Conservation (phyloP, 2,113 vertebrate species). For the Lasiurus borealis region DNA sequence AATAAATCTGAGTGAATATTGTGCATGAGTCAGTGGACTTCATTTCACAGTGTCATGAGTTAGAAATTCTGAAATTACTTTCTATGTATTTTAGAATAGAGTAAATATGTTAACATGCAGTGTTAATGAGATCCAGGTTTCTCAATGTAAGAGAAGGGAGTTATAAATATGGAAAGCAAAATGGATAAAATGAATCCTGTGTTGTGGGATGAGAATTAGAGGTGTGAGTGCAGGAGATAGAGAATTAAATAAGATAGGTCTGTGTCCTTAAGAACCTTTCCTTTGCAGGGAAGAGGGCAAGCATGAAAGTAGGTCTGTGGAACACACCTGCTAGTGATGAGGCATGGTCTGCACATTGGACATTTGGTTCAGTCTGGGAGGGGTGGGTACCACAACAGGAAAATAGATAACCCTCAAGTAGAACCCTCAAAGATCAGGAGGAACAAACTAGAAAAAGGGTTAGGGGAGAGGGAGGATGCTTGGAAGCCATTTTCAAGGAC, state of each 20-base stretch:
- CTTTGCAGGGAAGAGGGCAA: background rate
- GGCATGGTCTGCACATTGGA: background rate
- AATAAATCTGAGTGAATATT: background rate
- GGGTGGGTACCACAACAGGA: background rate
- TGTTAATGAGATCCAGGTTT: background rate
- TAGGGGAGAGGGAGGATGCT: too few relatives aligned
- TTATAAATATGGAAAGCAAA: background rate
- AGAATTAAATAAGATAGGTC: background rate
- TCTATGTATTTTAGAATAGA: background rate
- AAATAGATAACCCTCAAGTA: background rate
- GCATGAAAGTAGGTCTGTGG: background rate
- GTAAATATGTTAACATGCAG: background rate
- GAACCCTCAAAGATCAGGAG: background rate
- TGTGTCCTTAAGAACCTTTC: background rate
- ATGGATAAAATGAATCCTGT: background rate
- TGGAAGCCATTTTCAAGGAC: background rate
- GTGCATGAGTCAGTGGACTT: background rate
- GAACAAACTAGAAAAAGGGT: background rate
- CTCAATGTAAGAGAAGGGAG: background rate
- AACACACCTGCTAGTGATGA: background rate
- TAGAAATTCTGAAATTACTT: conserved; percentile 11
- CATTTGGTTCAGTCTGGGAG: background rate
- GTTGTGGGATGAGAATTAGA: background rate
- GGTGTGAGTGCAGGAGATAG: background rate
- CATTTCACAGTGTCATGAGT: background rate